Evolutionary conservation across 30 jellyfish, hydroid and myxozoan genomes (phyloP).

Genomic region (Cassiopea andromeda): DNA sequence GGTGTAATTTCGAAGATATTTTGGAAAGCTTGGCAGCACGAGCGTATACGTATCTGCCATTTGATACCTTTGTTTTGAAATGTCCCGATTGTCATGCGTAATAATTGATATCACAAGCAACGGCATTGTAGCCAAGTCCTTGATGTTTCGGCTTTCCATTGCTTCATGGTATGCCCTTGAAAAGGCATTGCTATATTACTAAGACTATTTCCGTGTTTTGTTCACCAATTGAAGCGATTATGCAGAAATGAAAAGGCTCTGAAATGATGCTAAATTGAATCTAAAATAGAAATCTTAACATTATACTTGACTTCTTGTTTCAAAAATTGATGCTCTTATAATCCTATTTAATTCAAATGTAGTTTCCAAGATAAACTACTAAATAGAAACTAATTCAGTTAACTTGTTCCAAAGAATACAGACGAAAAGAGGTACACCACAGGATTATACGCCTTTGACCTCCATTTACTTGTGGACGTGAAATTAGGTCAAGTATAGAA

Average conservation of each 20-base stretch:
- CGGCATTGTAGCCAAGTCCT: background rate
- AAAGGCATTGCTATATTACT: background rate
- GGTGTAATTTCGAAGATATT: too few species aligned
- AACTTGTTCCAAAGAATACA: constrained; percentile 6
- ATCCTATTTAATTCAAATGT: constrained; percentile 29
- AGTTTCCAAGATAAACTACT: constrained; percentile 22
- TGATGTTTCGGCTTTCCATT: background rate
- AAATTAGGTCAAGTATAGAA: background rate
- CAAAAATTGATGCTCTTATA: constrained; percentile 19
- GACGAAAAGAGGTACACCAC: background rate
- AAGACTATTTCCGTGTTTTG: constrained; percentile 12
- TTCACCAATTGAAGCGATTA: background rate
- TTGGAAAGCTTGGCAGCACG: too few species aligned
- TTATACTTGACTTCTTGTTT: constrained; percentile 33
- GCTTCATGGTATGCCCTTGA: background rate
- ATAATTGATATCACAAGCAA: background rate
- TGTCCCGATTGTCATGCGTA: background rate
- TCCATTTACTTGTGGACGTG: background rate
- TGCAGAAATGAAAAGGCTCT: background rate
- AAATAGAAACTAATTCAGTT: constrained; percentile 26
- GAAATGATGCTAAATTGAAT: constrained; percentile 22
- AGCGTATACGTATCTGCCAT: too few species aligned
- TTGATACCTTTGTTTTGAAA: background rate
- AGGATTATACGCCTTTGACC: constrained; percentile 6
- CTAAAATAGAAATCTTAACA: background rate